Evolutionary conservation across 2,888 invertebrate species (phyloP), one percentile per base, ranked within the genome.

Genomic region (Stenoptilia bipunctidactyla): DNA sequence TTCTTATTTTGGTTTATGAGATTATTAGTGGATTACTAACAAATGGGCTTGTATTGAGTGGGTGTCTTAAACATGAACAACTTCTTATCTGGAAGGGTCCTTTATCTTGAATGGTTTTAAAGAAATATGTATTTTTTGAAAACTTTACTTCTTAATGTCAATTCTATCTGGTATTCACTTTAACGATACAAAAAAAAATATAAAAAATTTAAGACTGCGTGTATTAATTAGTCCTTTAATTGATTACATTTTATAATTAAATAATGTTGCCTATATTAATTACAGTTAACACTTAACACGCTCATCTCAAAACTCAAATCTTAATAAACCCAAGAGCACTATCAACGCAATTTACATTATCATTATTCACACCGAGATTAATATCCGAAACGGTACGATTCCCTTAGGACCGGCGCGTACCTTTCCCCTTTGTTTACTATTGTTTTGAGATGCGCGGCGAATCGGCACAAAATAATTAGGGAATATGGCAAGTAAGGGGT

Each of bases 391-490:
- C 12, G 2, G n/a, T n/a, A n/a, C n/a, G 2, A 30, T 30, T 30
- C 30, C 12, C 12, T 9, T 4, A 8, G 10, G 30, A 30, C 30
- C 30, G 6, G 3, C 2, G 30, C n/a, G 12, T 30, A 30, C 30
- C 30, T 30, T 12, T 30, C 30, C 30, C 30, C 30, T 30, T 30
- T 30, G 30, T 30, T 30, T 45, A 48, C 53, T 51, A 59, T 66
- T 64, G 67, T 69, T 64, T 63, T 50, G 54, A 47, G 48, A 20
- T 49, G 58, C 50, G 55, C 58, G 55, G 58, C 55, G 64, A 56
- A 52, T 58, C 57, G 63, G 60, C 57, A 60, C 56, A 53, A 57
- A 65, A 67, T 65, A 65, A 69, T 68, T 66, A 66, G 65, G 58
- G 56, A 52, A 47, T 47, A 48, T 47, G 47, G 46, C 20, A 20